Percentiles rank a stretch among this genome's conserved stretches.
Evolutionary conservation across 2,797 vertebrate species (phyloP).

Genomic region (Falco peregrinus): DNA sequence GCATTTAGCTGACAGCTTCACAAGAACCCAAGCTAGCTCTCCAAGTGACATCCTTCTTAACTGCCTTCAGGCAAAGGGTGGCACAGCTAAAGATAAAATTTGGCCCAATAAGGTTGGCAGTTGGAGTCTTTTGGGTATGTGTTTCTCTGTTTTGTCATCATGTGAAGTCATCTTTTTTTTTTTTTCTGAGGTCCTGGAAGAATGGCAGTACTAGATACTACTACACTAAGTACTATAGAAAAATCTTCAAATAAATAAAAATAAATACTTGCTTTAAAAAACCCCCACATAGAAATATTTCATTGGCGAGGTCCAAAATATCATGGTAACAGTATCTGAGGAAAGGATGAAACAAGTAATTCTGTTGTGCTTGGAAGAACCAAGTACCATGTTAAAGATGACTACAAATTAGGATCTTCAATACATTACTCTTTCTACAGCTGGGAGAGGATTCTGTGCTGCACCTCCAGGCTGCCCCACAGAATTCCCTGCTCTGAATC

Average conservation of each 20-base stretch:
- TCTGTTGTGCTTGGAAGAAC: neutral
- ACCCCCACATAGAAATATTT: neutral
- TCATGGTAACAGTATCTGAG: neutral
- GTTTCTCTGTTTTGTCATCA: neutral
- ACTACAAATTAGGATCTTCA: neutral
- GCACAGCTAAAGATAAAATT: neutral
- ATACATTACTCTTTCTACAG: neutral
- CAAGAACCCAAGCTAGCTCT: neutral
- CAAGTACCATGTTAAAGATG: neutral
- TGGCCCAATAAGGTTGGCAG: neutral
- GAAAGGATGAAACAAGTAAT: neutral
- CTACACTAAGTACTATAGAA: constrained; percentile 6
- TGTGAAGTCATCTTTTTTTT: neutral
- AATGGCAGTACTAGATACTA: neutral
- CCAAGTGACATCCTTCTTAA: neutral
- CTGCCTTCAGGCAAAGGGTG: neutral
- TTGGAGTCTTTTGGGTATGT: neutral
- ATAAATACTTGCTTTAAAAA: constrained; percentile 54
- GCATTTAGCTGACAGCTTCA: neutral
- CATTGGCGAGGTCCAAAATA: neutral
- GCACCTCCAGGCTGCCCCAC: neutral
- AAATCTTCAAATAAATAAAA: constrained; percentile 67
- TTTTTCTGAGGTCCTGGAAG: neutral
- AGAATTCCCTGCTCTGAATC: neutral
- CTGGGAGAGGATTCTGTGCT: neutral